Evolutionary conservation across 2,888 invertebrate species (phyloP).

Genomic region (Zygothrica quintamaculata): DNA sequence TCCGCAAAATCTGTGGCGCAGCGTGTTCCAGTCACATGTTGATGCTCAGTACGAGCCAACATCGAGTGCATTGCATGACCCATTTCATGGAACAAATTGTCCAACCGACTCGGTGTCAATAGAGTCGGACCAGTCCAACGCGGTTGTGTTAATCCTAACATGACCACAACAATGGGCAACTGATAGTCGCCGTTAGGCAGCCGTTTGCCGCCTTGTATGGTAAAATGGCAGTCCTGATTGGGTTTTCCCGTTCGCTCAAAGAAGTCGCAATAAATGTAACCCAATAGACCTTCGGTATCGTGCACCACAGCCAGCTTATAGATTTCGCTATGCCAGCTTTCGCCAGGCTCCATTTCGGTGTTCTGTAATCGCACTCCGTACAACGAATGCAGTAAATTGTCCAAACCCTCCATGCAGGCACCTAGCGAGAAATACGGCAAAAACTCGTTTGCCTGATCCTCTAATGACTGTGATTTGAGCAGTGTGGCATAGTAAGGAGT

Average conservation of each 20-base stretch:
- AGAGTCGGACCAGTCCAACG: conserved; percentile 91
- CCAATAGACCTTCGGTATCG: conserved; percentile 91
- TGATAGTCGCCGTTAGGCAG: conserved; percentile 93
- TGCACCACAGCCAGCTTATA: conserved; percentile 96
- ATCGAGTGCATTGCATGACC: conserved; percentile 99
- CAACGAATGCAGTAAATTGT: conserved; percentile 92
- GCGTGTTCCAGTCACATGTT: conserved; percentile 98
- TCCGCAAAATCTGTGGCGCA: conserved; percentile 99
- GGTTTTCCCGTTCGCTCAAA: conserved; percentile 96
- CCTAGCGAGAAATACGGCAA: conserved; percentile 96
- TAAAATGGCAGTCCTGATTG: conserved; percentile 99
- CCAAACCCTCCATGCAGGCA: conserved; percentile 98
- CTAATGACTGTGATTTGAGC: conserved; percentile 89
- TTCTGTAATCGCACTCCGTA: conserved; percentile 92
- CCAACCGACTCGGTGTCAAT: conserved; percentile 93
- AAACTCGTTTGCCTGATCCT: conserved; percentile 90
- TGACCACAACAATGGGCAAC: conserved; percentile 95
- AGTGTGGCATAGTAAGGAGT: conserved; percentile 92
- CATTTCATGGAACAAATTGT: conserved; percentile 99
- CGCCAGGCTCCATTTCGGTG: conserved; percentile 90
- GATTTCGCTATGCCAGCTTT: conserved; percentile 94
- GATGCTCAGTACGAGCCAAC: conserved; percentile 97
- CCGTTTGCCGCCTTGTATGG: conserved; percentile 96
- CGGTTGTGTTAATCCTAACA: conserved; percentile 93
- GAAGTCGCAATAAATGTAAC: conserved; percentile 98